Base-by-base conservation (phyloP, 92 coral and sea anemone species). In the Anthopleura xanthogrammica region DNA sequence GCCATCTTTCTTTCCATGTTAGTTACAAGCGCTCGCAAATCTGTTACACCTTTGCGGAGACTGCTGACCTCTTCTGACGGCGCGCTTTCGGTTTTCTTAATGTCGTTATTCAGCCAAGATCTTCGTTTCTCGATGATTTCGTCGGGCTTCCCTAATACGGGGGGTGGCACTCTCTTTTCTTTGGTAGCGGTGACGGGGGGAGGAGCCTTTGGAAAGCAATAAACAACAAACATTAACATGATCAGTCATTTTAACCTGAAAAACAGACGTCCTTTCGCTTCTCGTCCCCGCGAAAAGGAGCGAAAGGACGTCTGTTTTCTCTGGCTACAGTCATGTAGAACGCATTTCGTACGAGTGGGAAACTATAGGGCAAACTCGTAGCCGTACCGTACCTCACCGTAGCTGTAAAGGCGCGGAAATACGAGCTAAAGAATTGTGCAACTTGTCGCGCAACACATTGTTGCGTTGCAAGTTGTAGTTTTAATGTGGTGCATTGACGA, bases 41-140 rank as follows among this genome's bases (percentile, higher is more conserved):
- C 89, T 19, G 90, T 83, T 12, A 97, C 85, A 80, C 94, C 97
- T 36, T 83, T 83, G 6, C 89, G 87, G 12, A 97, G 77, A 66
- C 90, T 89, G 24, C 88, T 85, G 76, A 92, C 81, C 60, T 89
- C 95, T 7, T 79, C 92, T 54, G 60, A 41, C 83, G 89, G 75
- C 48, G 77, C 85, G 13, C 77, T 85, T 52, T 81, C 89, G 13
- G 86, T 65, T 75, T 81, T 77, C 42, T 82, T 87, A 10, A 80
- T 58, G 36, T 60, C 83, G 14, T 50, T 60, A 7, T 23, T 71
- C 7, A 68, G 39, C 65, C 65, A 64, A 8, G 83, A 58, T 64
- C 64, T 80, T 58, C 83, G 75, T 8, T 40, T 60, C 39, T 80
- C 83, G 24, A 39, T 20, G 74, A 68, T 29, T 64, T 80, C 83